These are phyloP conservation scores for Eriosoma lanigerum DNA, from an alignment of 1,140 invertebrate species.

Conservation along the genomic window DNA sequence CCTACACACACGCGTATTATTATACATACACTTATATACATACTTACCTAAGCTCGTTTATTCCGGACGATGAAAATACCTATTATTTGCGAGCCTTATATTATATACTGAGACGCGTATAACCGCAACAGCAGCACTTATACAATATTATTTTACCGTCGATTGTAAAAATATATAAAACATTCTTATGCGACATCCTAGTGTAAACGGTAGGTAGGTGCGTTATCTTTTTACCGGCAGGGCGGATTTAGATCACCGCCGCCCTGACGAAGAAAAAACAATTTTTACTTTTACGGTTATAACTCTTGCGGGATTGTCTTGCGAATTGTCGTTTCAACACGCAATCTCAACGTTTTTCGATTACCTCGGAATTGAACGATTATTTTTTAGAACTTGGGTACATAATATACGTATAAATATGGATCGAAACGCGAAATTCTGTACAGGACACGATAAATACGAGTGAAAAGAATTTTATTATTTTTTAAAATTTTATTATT, in stretches of 20 bases:
- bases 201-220: background rate
- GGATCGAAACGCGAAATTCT: too few relatives aligned
- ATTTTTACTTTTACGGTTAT: slow-evolving; percentile 24
- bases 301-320: background rate
- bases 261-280: background rate
- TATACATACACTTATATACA: background rate
- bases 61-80: background rate
- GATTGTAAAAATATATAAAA: background rate
- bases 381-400: too few relatives aligned
- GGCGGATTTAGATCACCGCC: background rate
- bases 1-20: background rate
- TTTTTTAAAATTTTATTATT: too few relatives aligned
- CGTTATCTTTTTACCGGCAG: background rate
- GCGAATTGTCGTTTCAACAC: background rate
- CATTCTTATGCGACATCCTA: background rate
- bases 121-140: background rate
- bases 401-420: too few relatives aligned
- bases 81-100: background rate
- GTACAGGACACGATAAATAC: too few relatives aligned
- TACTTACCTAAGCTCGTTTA: too few relatives aligned
- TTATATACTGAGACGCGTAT: background rate
- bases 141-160: background rate
- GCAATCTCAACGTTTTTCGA: slow-evolving; percentile 1
- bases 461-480: too few relatives aligned
- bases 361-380: background rate